Conservation (phyloP, 2,113 vertebrate species). For the Oenanthe melanoleuca region DNA sequence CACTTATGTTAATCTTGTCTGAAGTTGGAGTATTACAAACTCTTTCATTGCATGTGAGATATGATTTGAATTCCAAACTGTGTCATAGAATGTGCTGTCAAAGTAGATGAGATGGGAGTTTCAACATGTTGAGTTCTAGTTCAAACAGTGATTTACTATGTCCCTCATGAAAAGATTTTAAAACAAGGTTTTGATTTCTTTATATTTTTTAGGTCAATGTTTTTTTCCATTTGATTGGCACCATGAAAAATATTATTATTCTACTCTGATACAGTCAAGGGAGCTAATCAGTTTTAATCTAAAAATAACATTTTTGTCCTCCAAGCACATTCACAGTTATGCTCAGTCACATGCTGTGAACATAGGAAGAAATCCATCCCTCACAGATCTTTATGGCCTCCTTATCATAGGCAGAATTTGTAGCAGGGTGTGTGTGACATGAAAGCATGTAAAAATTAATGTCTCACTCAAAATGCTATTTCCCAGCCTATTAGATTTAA, state of each 20-base stretch:
- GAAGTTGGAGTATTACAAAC: background rate
- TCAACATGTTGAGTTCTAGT: background rate
- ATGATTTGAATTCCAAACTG: background rate
- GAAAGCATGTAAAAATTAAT: background rate
- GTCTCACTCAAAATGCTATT: background rate
- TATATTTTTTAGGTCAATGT: background rate
- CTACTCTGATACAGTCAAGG: background rate
- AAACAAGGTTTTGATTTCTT: background rate
- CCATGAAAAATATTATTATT: background rate
- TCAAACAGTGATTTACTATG: background rate
- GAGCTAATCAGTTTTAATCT: constrained; percentile 31
- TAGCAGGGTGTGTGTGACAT: background rate
- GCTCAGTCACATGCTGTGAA: background rate
- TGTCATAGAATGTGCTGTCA: background rate
- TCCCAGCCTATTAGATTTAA: background rate
- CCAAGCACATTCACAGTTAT: background rate
- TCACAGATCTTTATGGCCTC: background rate
- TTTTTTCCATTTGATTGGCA: background rate
- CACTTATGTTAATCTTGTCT: background rate
- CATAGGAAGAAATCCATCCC: background rate
- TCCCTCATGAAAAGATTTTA: background rate
- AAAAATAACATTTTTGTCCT: constrained; percentile 32
- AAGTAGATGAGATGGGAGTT: background rate
- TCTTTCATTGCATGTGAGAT: background rate
- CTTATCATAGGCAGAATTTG: background rate